phyloP scores from a whole-genome alignment of 2,888 invertebrate species.

The Tetrapedia diversipes region DNA sequence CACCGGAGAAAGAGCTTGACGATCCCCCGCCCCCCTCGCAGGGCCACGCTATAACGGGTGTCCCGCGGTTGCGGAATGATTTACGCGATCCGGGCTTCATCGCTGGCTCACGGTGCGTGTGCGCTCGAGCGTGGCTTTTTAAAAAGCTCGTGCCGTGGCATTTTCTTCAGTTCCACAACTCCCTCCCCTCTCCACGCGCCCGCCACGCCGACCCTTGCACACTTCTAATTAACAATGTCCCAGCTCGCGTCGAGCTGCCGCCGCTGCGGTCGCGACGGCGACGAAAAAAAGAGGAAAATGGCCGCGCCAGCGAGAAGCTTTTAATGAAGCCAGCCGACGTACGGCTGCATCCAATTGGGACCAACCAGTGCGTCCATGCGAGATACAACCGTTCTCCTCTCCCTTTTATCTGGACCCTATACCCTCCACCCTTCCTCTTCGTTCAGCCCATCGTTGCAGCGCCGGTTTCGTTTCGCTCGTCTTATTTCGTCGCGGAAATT shows the following conservation, averaged over 20 bases:
- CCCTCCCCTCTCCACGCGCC: background rate
- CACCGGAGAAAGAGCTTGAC: too few relatives aligned
- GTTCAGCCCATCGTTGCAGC: background rate
- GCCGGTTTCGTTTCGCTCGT: background rate
- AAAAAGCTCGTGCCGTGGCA: conserved; percentile 33
- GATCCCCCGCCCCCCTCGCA: too few relatives aligned
- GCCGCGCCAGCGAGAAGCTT: conserved; percentile 41
- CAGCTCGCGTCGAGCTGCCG: conserved; percentile 2
- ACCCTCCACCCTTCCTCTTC: background rate
- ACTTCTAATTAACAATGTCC: conserved; percentile 49
- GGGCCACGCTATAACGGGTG: too few relatives aligned
- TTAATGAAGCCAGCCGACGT: conserved; percentile 50
- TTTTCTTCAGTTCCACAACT: background rate
- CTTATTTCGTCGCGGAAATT: conserved; percentile 9
- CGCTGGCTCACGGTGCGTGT: conserved; percentile 47
- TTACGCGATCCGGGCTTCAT: conserved; percentile 55
- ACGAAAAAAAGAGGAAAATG: background rate
- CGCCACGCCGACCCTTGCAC: too few relatives aligned
- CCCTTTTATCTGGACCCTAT: conserved; percentile 6
- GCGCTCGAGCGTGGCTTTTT: conserved; percentile 49
- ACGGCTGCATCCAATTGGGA: conserved; percentile 52
- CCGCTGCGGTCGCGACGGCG: conserved; percentile 10
- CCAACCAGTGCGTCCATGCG: conserved; percentile 50
- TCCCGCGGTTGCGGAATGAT: conserved; percentile 39
- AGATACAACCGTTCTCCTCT: conserved; percentile 18